Evolutionary conservation across 1,140 invertebrate species (phyloP).

Genomic region (Nephotettix cincticeps): DNA sequence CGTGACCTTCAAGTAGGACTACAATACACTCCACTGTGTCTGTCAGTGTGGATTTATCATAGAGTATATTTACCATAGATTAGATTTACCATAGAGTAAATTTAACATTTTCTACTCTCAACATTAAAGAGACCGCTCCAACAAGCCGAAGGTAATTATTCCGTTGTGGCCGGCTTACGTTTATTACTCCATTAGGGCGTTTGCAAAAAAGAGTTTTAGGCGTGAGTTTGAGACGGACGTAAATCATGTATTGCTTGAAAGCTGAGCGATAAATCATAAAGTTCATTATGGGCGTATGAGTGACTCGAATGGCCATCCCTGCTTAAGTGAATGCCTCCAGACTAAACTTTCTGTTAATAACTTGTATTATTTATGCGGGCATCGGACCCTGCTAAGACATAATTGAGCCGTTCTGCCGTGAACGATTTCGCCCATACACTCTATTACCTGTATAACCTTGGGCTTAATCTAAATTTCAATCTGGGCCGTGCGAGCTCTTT

Average conservation of each 20-base stretch:
- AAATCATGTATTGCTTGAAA: conserved; percentile 17
- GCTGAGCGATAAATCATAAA: conserved; percentile 2
- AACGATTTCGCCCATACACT: conserved; percentile 16
- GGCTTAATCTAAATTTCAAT: conserved; percentile 17
- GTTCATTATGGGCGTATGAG: conserved; percentile 15
- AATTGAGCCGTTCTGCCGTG: conserved; percentile 6
- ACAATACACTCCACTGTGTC: too few relatives aligned
- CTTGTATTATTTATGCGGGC: conserved; percentile 18
- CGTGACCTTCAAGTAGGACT: too few relatives aligned
- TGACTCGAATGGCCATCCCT: neutral
- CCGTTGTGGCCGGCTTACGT: conserved; percentile 3
- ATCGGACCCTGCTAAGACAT: neutral
- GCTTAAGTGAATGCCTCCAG: conserved; percentile 17
- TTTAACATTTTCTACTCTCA: too few relatives aligned
- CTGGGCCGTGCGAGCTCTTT: neutral
- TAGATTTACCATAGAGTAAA: too few relatives aligned
- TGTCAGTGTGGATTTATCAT: too few relatives aligned
- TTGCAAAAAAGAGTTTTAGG: neutral
- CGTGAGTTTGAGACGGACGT: neutral
- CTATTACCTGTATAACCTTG: conserved; percentile 8
- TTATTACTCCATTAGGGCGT: conserved; percentile 10
- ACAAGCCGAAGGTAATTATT: neutral
- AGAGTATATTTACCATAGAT: too few relatives aligned
- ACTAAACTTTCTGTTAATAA: conserved; percentile 2
- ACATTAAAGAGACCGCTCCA: too few relatives aligned